Percentiles rank a stretch among this genome's conserved stretches.
phyloP scores from a whole-genome alignment of 2,888 invertebrate species.

The Siphonodentalium dalli region DNA sequence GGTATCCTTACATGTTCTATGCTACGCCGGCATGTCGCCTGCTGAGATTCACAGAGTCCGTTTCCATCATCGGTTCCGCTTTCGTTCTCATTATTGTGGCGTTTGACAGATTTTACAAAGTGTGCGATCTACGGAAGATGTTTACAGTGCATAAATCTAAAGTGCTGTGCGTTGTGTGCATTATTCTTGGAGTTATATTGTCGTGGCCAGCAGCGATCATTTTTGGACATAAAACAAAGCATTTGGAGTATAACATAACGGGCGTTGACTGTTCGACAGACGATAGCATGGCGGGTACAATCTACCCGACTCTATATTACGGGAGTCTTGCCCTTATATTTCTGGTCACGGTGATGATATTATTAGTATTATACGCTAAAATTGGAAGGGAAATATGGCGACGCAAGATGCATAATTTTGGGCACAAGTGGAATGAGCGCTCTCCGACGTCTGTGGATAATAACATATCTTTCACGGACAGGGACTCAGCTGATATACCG shows the following conservation, averaged over 20 bases:
- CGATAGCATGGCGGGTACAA: conserved; percentile 44
- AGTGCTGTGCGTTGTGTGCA: conserved; percentile 41
- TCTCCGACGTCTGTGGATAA: too few species aligned
- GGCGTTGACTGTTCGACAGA: conserved; percentile 55
- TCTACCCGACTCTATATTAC: conserved; percentile 52
- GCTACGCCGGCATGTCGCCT: conserved; percentile 51
- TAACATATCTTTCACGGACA: too few species aligned
- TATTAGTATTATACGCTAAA: conserved; percentile 47
- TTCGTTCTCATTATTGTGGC: conserved; percentile 50
- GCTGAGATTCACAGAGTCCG: conserved; percentile 49
- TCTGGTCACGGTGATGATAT: conserved; percentile 43
- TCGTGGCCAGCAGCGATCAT: conserved; percentile 51
- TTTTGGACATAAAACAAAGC: conserved; percentile 44
- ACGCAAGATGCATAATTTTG: too few species aligned
- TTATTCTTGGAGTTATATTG: conserved; percentile 41
- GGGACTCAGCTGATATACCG: too few species aligned
- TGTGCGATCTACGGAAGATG: conserved; percentile 50
- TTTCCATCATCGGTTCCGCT: conserved; percentile 53
- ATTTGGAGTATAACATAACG: conserved; percentile 32
- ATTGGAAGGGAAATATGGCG: conserved; percentile 49
- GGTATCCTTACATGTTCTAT: conserved; percentile 54
- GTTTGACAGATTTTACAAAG: conserved; percentile 50
- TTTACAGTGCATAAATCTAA: conserved; percentile 44
- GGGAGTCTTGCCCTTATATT: conserved; percentile 51
- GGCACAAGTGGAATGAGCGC: too few species aligned